Conservation (phyloP, 2,113 vertebrate species). For the Erythrocebus patas region DNA sequence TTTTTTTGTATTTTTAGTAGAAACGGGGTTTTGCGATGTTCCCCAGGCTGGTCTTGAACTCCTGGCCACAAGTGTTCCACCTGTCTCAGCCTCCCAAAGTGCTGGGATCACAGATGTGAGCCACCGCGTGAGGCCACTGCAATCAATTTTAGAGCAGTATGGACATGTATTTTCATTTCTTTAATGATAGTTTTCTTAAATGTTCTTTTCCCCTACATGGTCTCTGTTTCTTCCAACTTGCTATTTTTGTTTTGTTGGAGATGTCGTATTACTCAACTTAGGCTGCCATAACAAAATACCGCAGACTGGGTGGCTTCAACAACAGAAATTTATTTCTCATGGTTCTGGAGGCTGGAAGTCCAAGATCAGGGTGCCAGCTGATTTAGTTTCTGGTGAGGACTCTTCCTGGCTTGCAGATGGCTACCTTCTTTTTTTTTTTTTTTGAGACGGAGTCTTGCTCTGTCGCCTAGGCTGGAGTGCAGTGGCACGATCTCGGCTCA, state of each 20-base stretch:
- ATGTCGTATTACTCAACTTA: not conserved
- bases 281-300: not conserved
- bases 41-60: too few species aligned
- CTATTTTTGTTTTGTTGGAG: constrained; percentile 11
- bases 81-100: too few species aligned
- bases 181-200: not conserved
- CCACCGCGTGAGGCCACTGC: not conserved
- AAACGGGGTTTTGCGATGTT: too few species aligned
- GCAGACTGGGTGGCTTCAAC: not conserved
- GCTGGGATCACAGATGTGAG: too few species aligned
- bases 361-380: not conserved
- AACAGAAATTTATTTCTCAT: not conserved
- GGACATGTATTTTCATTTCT: not conserved
- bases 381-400: not conserved
- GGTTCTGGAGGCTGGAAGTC: not conserved
- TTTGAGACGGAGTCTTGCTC: too few species aligned
- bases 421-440: not conserved
- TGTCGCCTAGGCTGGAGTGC: too few species aligned
- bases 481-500: accelerated
- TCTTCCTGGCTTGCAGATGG: not conserved
- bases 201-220: not conserved
- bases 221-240: not conserved
- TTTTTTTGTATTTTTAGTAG: too few species aligned
- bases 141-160: not conserved
- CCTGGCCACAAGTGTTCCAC: too few species aligned